Conservation (phyloP, 2,797 vertebrate species). For the Hemitrygon akajei region DNA sequence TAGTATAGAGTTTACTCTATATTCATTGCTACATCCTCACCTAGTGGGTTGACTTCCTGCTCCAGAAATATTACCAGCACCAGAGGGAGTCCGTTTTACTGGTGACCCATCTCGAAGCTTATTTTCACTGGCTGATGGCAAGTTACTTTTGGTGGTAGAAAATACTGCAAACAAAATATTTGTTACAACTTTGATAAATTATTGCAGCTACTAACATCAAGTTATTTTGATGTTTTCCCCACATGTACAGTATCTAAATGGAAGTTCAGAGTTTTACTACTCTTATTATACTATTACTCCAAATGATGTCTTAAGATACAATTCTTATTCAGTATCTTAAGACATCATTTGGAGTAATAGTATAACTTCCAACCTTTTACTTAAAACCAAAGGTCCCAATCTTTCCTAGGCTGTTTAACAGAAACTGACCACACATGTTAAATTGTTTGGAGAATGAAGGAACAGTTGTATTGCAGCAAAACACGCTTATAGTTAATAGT, state of each 20-base stretch:
- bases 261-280: neutral
- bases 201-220: neutral
- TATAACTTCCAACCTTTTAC: neutral
- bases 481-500: no score
- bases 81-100: neutral
- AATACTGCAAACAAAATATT: neutral
- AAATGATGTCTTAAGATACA: no score
- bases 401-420: neutral
- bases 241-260: neutral
- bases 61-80: neutral
- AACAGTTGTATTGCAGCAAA: neutral
- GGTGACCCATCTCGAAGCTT: constrained; percentile 29
- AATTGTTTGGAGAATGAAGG: neutral
- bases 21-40: neutral
- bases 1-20: neutral
- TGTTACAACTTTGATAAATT: neutral
- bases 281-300: no score
- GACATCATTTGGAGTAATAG: neutral
- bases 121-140: constrained; percentile 1
- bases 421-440: neutral
- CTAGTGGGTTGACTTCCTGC: neutral
- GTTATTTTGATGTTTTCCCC: neutral
- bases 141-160: constrained; percentile 21
- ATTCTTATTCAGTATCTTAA: no score
- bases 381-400: neutral